Evolutionary conservation across 2,113 vertebrate genomes (phyloP).

Genomic region (Dasyurus viverrinus): DNA sequence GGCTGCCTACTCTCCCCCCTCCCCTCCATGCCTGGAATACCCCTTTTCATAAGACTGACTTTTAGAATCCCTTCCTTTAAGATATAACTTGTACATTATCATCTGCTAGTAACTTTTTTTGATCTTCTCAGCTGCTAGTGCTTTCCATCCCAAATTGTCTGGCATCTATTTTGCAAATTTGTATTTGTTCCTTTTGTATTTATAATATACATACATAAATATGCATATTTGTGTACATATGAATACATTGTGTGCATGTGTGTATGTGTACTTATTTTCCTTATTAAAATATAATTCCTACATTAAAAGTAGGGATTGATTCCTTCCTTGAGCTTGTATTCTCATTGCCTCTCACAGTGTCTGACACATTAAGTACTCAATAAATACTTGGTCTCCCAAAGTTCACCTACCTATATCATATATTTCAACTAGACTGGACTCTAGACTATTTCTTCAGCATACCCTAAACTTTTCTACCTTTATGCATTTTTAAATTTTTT

Average conservation of each 20-base stretch:
- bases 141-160: background rate
- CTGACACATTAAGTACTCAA: background rate
- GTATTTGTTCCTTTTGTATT: too few relatives aligned
- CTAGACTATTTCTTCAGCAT: background rate
- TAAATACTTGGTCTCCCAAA: background rate
- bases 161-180: background rate
- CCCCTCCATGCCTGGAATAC: background rate
- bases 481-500: too few relatives aligned
- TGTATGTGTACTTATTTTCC: background rate
- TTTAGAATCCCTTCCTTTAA: background rate
- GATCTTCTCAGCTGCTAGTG: background rate
- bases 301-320: background rate
- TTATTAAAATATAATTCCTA: background rate
- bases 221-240: too few relatives aligned
- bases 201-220: background rate
- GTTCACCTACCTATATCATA: background rate
- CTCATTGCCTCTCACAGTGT: background rate
- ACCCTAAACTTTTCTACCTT: background rate
- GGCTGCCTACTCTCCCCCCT: background rate
- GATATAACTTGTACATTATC: background rate
- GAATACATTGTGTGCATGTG: too few relatives aligned
- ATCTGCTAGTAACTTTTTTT: background rate
- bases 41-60: background rate
- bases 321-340: background rate
- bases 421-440: background rate